These are phyloP conservation scores for Athalia circularis DNA, from an alignment of 2,888 invertebrate genomes.

Conservation along the genomic window DNA sequence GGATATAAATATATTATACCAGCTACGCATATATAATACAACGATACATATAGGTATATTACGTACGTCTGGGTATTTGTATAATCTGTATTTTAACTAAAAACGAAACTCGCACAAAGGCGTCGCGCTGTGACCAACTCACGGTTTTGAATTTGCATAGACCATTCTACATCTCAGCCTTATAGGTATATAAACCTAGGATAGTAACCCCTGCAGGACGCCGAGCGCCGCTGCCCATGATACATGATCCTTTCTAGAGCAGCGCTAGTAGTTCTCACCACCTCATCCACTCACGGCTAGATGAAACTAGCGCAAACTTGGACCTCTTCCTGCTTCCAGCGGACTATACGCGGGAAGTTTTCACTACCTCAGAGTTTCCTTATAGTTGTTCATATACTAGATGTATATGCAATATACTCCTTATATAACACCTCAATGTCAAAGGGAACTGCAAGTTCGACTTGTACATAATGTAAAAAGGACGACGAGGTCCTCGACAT, in stretches of 20 bases:
- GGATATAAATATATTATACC: conserved; percentile 34
- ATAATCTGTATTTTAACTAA: conserved; percentile 48
- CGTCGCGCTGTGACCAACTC: conserved; percentile 12
- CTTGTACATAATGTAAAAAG: no score
- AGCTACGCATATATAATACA: no score
- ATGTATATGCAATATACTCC: neutral
- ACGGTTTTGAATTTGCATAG: conserved; percentile 49
- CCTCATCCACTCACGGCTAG: neutral
- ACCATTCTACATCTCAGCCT: conserved; percentile 33
- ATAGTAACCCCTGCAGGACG: neutral
- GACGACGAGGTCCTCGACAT: no score
- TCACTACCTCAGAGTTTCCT: neutral
- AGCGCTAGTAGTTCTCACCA: conserved; percentile 9
- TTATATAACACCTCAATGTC: neutral
- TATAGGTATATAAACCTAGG: neutral
- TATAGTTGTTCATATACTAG: neutral
- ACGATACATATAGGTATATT: neutral
- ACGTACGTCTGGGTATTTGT: neutral
- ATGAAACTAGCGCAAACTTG: conserved; percentile 27
- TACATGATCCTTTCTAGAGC: conserved; percentile 26
- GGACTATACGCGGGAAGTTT: conserved; percentile 1
- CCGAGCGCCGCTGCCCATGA: conserved; percentile 1
- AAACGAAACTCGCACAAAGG: conserved; percentile 52
- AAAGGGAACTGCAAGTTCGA: no score
- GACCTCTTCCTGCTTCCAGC: neutral